Evolutionary conservation across 2,888 invertebrate species (phyloP), one percentile per base, ranked within the genome.

Genomic region (Eilema caniola): DNA sequence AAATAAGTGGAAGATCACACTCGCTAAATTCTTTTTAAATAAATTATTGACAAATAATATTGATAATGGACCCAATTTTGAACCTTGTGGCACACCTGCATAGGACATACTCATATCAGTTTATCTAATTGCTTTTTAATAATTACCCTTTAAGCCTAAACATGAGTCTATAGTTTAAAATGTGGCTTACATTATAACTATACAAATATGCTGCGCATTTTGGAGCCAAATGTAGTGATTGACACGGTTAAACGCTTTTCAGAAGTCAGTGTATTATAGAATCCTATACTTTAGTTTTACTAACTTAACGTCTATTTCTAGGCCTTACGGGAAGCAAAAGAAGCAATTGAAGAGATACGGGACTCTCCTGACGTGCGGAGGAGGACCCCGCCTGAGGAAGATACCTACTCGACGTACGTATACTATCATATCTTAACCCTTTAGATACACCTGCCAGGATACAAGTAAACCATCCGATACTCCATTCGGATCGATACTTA

Each of bases 251-350:
- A 53, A 53, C 53, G 53, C 53, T 53, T 47, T n/a, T n/a, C 10
- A 53, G 10, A n/a, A 1, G 47, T 47, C 20, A 47, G 1, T 20
- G 20, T 7, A 20, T 47, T 41, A 12, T 37, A 37, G 12, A 37
- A 3, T 16, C 41, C 4, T 16, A 14, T 4, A 16, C 0, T 41
- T 41, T 41, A 41, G 41, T 41, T 41, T 16, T 3, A 16, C 14
- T 14, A 41, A 37, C 37, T 24, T 25, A n/a, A 0, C 14, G 0
- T 25, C 59, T 62, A 10, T 23, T 59, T 74, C 31, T 84, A 93
- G 92, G 93, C 94, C 16, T 81, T 89, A 2, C 87, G 89, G 3
- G 95, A 94, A 72, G 90, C 89, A 14, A 91, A 92, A 66, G 93
- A 91, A 70, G 87, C 89, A 20, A 79, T 78, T 11, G 90, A 87